phyloP scores from a whole-genome alignment of 2,797 vertebrate genomes.

The Labeo calbasu region DNA sequence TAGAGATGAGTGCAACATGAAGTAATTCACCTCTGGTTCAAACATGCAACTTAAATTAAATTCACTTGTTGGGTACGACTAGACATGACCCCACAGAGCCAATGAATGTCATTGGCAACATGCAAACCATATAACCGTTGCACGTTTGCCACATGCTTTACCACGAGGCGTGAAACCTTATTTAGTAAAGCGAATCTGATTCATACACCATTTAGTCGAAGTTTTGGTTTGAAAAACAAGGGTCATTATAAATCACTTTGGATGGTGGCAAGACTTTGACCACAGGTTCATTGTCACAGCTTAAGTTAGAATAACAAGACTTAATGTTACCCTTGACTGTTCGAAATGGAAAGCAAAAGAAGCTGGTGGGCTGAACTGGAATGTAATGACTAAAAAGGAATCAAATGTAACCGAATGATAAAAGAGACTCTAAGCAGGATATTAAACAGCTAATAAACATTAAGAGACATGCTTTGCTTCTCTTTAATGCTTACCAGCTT shows the following conservation, averaged over 20 bases:
- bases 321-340: constrained; percentile 23
- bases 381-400: constrained; percentile 52
- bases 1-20: constrained; percentile 73
- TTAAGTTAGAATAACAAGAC: constrained; percentile 41
- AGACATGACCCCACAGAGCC: constrained; percentile 26
- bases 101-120: constrained; percentile 5
- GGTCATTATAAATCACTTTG: not conserved
- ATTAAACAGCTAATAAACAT: constrained; percentile 83
- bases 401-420: constrained; percentile 68
- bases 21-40: constrained; percentile 67
- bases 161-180: not conserved
- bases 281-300: constrained; percentile 40
- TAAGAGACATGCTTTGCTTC: constrained; percentile 67
- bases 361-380: constrained; percentile 63
- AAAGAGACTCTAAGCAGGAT: constrained; percentile 77
- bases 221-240: not conserved
- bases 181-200: not conserved
- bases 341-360: constrained; percentile 53
- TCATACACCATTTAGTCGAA: not conserved
- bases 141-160: not conserved
- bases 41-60: constrained; percentile 30
- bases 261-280: constrained; percentile 14
- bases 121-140: constrained; percentile 5
- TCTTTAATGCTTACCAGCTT: constrained; percentile 69
- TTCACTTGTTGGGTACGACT: constrained; percentile 18